Conservation (phyloP, 2,888 invertebrate genomes). For the Alcis repandata region DNA sequence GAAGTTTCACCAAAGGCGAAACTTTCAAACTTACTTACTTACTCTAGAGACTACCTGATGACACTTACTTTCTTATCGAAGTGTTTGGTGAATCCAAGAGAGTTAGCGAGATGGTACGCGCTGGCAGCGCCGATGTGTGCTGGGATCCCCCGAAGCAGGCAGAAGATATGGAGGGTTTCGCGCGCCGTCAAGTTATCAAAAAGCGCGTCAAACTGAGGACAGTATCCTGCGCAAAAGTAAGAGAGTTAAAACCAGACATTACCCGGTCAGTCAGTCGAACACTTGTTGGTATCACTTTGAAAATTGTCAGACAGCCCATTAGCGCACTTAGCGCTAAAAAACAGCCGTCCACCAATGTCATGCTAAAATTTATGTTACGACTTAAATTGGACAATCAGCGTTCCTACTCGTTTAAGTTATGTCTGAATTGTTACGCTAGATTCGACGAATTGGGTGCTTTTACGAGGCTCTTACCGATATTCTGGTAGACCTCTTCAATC, state of each 20-base stretch:
- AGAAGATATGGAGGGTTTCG: conserved; percentile 89
- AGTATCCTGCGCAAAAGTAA: conserved; percentile 84
- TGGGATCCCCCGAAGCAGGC: conserved; percentile 88
- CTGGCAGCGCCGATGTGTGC: conserved; percentile 73
- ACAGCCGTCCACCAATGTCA: too few species aligned
- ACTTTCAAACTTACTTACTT: neutral
- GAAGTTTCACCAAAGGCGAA: neutral
- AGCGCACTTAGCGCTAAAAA: too few species aligned
- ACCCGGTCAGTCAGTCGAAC: too few species aligned
- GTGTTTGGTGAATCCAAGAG: conserved; percentile 87
- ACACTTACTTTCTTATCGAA: conserved; percentile 84
- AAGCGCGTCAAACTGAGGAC: conserved; percentile 92
- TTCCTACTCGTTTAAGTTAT: too few species aligned
- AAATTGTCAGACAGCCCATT: too few species aligned
- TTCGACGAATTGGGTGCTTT: too few species aligned
- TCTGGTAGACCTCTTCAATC: conserved; percentile 86
- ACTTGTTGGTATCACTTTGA: too few species aligned
- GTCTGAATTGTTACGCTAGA: too few species aligned
- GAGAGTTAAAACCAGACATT: neutral
- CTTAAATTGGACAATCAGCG: too few species aligned
- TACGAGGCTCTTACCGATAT: conserved; percentile 86
- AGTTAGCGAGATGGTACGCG: conserved; percentile 80
- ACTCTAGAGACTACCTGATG: neutral
- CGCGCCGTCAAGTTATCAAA: conserved; percentile 90
- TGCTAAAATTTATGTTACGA: too few species aligned